A percentile compares a stretch with the other conserved stretches of the same genome.
phyloP scores from a whole-genome alignment of 53 echinoderm and acorn worm genomes.

The Arbacia lixula region DNA sequence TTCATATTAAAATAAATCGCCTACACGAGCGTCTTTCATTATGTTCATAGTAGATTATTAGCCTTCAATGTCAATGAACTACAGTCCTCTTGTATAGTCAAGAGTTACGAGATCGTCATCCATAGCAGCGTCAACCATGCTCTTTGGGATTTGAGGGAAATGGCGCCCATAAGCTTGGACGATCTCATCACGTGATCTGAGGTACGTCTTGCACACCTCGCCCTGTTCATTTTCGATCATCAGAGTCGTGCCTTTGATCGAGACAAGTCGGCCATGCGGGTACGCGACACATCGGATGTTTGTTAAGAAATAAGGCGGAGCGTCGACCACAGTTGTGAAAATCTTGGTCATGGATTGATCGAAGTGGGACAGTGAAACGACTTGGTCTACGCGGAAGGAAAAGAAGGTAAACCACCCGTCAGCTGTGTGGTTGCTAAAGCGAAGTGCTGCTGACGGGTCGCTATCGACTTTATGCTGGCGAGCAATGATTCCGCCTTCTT shows the following conservation, averaged over 20 bases:
- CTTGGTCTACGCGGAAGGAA: not conserved
- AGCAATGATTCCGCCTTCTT: slow-evolving; percentile 20
- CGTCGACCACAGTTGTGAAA: not conserved
- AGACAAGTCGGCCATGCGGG: not conserved
- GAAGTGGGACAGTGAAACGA: not conserved
- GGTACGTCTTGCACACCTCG: slow-evolving; percentile 17
- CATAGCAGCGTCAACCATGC: slow-evolving; percentile 7
- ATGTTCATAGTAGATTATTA: too few species aligned
- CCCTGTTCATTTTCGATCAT: slow-evolving; percentile 6
- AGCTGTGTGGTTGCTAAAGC: not conserved
- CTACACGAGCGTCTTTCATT: too few species aligned
- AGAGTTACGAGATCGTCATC: slow-evolving; percentile 9
- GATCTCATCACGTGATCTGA: slow-evolving; percentile 34
- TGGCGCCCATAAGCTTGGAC: not conserved
- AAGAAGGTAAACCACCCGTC: slow-evolving; percentile 17
- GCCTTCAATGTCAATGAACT: too few species aligned
- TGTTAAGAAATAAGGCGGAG: not conserved
- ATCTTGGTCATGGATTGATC: not conserved
- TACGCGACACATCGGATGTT: slow-evolving; percentile 14
- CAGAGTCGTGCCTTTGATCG: slow-evolving; percentile 36
- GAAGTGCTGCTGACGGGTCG: not conserved
- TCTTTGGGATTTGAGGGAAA: slow-evolving; percentile 22
- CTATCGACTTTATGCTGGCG: slow-evolving; percentile 2
- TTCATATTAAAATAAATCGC: too few species aligned
- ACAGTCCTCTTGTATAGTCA: slow-evolving; percentile 15